A percentile compares a stretch with the other conserved stretches of the same genome.
phyloP scores from a whole-genome alignment of 2,113 vertebrate species.

The Turnix velox region DNA sequence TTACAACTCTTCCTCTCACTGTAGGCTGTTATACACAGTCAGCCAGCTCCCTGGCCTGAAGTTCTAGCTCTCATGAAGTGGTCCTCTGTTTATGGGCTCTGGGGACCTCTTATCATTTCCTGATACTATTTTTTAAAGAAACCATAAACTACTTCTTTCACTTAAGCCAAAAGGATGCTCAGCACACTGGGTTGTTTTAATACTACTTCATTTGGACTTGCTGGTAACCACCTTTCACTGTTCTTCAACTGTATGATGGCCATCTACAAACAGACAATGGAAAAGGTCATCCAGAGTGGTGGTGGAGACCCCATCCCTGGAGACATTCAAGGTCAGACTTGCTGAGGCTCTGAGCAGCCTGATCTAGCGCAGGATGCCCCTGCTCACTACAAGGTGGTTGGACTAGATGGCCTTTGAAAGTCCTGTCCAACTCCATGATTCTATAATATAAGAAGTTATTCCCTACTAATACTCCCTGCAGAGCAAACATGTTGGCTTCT shows the following conservation, averaged over 20 bases:
- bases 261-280: too few species aligned
- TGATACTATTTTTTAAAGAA: background rate
- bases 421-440: too few species aligned
- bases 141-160: background rate
- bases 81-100: background rate
- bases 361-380: too few species aligned
- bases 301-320: too few species aligned
- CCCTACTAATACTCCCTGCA: background rate
- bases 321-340: too few species aligned
- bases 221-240: background rate
- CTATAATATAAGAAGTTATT: background rate
- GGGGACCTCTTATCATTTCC: background rate
- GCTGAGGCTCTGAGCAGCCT: too few species aligned
- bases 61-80: background rate
- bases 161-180: background rate
- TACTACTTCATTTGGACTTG: background rate
- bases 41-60: background rate
- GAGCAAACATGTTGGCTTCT: background rate
- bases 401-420: too few species aligned
- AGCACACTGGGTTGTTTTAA: background rate
- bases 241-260: fast-evolving
- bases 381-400: too few species aligned
- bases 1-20: background rate
- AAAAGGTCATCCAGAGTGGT: too few species aligned
- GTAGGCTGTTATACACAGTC: fast-evolving